Percentiles rank a stretch among this genome's conserved stretches.
phyloP scores from a whole-genome alignment of 2,888 invertebrate species.

The Margaritifera margaritifera region DNA sequence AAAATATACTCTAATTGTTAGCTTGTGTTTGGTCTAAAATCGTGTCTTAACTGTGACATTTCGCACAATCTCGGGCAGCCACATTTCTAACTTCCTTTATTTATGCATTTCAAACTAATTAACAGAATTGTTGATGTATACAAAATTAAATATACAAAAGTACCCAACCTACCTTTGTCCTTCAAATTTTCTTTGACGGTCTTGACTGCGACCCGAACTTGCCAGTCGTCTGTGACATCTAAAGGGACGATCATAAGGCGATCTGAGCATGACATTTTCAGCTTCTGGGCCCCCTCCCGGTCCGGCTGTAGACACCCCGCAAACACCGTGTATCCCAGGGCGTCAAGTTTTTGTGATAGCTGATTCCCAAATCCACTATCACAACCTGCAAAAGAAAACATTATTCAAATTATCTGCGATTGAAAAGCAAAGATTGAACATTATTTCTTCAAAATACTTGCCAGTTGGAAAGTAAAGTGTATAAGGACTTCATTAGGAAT shows the following conservation, averaged over 20 bases:
- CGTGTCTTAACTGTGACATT: too few species aligned
- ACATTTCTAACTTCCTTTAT: too few species aligned
- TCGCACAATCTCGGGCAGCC: too few species aligned
- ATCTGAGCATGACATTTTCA: constrained; percentile 47
- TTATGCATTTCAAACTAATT: too few species aligned
- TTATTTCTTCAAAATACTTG: too few species aligned
- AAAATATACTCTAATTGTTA: too few species aligned
- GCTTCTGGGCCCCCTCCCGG: constrained; percentile 56
- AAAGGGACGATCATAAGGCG: constrained; percentile 53
- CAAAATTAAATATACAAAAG: background rate
- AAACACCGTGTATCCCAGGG: constrained; percentile 60
- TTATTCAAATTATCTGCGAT: too few species aligned
- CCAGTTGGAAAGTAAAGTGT: too few species aligned
- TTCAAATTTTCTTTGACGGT: constrained; percentile 57
- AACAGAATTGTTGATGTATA: too few species aligned
- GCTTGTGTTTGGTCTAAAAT: too few species aligned
- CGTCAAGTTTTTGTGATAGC: constrained; percentile 55
- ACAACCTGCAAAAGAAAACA: constrained; percentile 52
- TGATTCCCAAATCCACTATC: constrained; percentile 66
- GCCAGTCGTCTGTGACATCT: constrained; percentile 66
- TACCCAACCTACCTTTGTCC: constrained; percentile 41
- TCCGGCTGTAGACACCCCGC: constrained; percentile 64
- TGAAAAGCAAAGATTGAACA: too few species aligned
- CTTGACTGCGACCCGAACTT: constrained; percentile 57
- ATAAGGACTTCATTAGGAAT: too few species aligned